Evolutionary conservation across 1,140 invertebrate species (phyloP), one percentile per base, ranked within the genome.

Genomic region (Aphis craccivora): DNA sequence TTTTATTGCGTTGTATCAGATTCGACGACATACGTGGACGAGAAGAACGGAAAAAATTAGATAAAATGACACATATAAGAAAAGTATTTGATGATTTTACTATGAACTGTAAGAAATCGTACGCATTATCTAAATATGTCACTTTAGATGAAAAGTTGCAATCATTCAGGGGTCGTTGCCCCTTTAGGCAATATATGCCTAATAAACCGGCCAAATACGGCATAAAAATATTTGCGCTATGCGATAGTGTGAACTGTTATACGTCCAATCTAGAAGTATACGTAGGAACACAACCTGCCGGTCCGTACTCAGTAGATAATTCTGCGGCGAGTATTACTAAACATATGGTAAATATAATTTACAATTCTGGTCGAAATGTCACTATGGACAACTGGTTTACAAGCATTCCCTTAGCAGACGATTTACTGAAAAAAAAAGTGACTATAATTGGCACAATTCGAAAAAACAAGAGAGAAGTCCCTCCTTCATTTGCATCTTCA

Each of bases 151-250:
- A 96, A 94, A 94, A 95, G 93, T 94, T 96, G 22, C 91, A 94
- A 92, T 89, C 94, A 23, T 96, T 95, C 93, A 45, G 95, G 48
- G 95, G 95, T 40, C 90, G 95, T 45, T 95, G 95, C 93, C 11
- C n/a, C n/a, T 96, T 95, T 91, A 94, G 94, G 20, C 95, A 95
- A 92, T 95, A 95, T 93, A 95, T 96, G 35, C 95, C 95, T 30
- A 94, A 55, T 83, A 95, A 95, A 93, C 95, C 95, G 95, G 94
- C 94, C 53, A 95, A 95, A 94, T 96, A 95, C 94, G 96, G 95
- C n/a, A 95, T 96, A 83, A 96, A 96, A 94, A 94, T 95, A 93
- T 95, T 94, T 94, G 94, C 94, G 86, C 91, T 95, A 60, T 94
- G 93, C 93, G 94, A 95, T 94, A 94, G 94, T 55, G 90, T 94